A percentile compares a stretch with the other conserved stretches of the same genome.
phyloP scores from a whole-genome alignment of 2,797 vertebrate genomes.

The Urocyon cinereoargenteus region DNA sequence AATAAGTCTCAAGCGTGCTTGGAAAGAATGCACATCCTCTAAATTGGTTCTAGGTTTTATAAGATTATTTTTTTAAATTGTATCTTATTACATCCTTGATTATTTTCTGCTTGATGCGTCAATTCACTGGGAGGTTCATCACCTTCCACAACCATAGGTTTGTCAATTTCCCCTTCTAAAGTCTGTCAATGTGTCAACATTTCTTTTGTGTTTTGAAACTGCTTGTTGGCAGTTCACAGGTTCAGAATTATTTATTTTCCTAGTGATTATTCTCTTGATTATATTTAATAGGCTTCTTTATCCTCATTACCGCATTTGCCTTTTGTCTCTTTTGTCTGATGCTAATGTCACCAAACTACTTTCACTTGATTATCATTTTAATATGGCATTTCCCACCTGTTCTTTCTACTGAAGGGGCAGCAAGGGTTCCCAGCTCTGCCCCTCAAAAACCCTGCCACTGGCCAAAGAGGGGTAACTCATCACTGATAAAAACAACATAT shows the following conservation, averaged over 20 bases:
- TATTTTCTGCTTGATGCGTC: neutral
- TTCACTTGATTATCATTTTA: neutral
- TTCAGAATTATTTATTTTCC: neutral
- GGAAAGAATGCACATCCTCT: neutral
- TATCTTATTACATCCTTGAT: neutral
- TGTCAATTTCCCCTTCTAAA: neutral
- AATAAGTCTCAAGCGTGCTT: neutral
- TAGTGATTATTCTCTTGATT: neutral
- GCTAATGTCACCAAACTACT: neutral
- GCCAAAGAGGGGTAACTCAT: neutral
- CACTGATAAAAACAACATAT: neutral
- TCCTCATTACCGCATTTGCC: accelerated
- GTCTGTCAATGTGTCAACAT: neutral
- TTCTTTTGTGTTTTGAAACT: neutral
- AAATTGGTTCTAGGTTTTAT: neutral
- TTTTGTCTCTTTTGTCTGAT: neutral
- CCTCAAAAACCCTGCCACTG: neutral
- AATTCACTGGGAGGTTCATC: neutral
- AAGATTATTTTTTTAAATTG: neutral
- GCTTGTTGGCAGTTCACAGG: neutral
- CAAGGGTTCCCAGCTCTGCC: too few relatives aligned
- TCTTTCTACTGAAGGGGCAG: neutral
- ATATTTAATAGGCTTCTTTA: neutral
- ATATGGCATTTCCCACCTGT: neutral
- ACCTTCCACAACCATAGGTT: accelerated